These are phyloP conservation scores for Scaptomyza polygonia DNA, from an alignment of 2,888 invertebrate genomes.

Conservation along the genomic window DNA sequence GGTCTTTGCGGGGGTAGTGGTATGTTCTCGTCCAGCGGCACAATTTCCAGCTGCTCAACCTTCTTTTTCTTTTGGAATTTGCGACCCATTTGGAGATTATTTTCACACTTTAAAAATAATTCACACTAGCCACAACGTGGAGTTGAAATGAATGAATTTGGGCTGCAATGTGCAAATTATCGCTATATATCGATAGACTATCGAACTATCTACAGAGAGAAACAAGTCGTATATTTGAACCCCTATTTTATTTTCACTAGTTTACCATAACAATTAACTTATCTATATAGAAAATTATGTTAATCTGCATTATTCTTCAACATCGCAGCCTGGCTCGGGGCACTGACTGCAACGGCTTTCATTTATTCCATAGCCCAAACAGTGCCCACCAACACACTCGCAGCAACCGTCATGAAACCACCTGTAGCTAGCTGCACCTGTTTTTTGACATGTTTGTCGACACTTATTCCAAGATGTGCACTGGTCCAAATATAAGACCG, in stretches of 20 bases:
- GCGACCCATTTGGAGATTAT: conserved; percentile 64
- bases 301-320: conserved; percentile 70
- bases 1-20: conserved; percentile 87
- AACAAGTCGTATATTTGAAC: not conserved
- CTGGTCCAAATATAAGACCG: conserved; percentile 94
- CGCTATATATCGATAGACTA: conserved; percentile 27
- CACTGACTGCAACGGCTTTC: conserved; percentile 90
- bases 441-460: conserved; percentile 88
- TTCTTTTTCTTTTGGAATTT: conserved; percentile 75
- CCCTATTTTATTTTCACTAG: conserved; percentile 18
- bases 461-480: conserved; percentile 96
- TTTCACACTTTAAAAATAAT: conserved; percentile 1
- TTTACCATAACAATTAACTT: conserved; percentile 18
- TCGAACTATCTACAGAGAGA: conserved; percentile 2
- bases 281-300: not conserved
- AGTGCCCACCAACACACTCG: conserved; percentile 94
- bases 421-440: conserved; percentile 66
- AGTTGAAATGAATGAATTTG: conserved; percentile 45
- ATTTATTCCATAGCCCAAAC: conserved; percentile 94
- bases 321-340: conserved; percentile 87
- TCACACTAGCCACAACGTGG: conserved; percentile 61
- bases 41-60: conserved; percentile 81
- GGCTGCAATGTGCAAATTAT: conserved; percentile 27
- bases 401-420: conserved; percentile 95
- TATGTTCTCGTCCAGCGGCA: conserved; percentile 82